Evolutionary conservation across 2,113 vertebrate species (phyloP), one percentile per base, ranked within the genome.

Genomic region (Eurystomus gularis): DNA sequence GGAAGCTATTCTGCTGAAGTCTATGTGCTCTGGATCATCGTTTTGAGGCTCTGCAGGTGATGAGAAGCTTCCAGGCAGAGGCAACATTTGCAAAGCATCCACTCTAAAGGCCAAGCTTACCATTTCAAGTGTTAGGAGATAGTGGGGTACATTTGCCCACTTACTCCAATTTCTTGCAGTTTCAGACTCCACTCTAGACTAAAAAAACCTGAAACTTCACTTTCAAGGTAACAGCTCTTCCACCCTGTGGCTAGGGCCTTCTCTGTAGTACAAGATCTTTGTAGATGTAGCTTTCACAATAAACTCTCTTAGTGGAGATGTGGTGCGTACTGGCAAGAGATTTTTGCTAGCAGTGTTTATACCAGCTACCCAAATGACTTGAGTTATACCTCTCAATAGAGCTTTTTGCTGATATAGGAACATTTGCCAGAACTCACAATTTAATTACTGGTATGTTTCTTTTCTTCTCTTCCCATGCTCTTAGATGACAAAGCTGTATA

Each of bases 391-490:
- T 65, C 94, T 91, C 72, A 71, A 68, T 7, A 64, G 57, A 91
- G 16, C 29, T n/a, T 91, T 94, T 89, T 46, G 33, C 77, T 61
- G 35, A 28, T 48, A 28, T 15, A 72, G n/a, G 73, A 81, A 91
- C 66, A 61, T 37, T 85, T 76, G 69, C 48, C 52, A 79, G 86
- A 85, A 76, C 24, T 37, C 69, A 51, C 5, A 4, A 26, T 68
- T 73, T 94, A 86, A 91, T 91, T 88, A 84, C 42, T 6, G 37
- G 37, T 28, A 55, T 55, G 39, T 88, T 96, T 75, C 55, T 77
- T 77, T 58, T 90, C 84, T 92, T 86, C 70, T 88, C 80, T 95
- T 72, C 77, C 52, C 26, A 33, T 68, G 35, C 33, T 75, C 24
- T 52, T 55, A 57, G 61, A 65, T 89, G 76, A 86, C 82, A 95